phyloP scores from a whole-genome alignment of 2,888 invertebrate species.

The Rhamnusium bicolor region DNA sequence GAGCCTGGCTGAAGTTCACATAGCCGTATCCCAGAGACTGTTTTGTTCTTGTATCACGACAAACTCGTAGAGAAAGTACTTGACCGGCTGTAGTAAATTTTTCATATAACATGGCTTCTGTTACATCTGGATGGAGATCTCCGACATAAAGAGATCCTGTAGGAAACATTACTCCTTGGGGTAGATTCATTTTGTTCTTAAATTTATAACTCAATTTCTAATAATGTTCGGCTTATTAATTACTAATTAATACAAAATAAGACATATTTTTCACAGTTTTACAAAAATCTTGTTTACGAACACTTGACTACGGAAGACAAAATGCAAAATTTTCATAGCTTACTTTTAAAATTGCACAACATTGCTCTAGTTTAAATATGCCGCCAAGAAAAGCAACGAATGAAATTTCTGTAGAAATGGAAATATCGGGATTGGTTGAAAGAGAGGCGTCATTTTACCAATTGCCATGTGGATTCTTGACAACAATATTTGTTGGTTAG shows the following conservation, averaged over 20 bases:
- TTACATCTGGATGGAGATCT: slow-evolving; percentile 97
- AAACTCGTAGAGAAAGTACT: slow-evolving; percentile 97
- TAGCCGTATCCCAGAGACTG: slow-evolving; percentile 99
- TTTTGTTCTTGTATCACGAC: slow-evolving; percentile 97
- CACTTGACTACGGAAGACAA: slow-evolving; percentile 41
- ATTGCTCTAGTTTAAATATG: slow-evolving; percentile 20
- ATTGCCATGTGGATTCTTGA: neutral
- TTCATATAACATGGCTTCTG: slow-evolving; percentile 99
- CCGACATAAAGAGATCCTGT: slow-evolving; percentile 99
- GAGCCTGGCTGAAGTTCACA: slow-evolving; percentile 99
- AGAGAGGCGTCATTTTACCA: neutral
- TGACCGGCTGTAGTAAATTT: slow-evolving; percentile 99
- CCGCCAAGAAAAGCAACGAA: neutral
- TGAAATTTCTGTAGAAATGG: neutral
- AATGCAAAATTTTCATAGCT: slow-evolving; percentile 42
- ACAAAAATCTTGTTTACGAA: slow-evolving; percentile 48
- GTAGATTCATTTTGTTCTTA: slow-evolving; percentile 62
- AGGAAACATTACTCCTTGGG: slow-evolving; percentile 78
- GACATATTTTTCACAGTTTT: slow-evolving; percentile 42
- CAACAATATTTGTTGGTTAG: neutral
- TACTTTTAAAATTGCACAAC: slow-evolving; percentile 20
- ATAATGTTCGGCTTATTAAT: slow-evolving; percentile 47
- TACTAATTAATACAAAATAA: slow-evolving; percentile 43
- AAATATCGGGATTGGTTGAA: neutral
- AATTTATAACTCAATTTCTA: slow-evolving; percentile 42